Percentiles rank a stretch among this genome's conserved stretches.
Conservation (phyloP, 1,140 invertebrate genomes). For the Branchinecta lindahli region DNA sequence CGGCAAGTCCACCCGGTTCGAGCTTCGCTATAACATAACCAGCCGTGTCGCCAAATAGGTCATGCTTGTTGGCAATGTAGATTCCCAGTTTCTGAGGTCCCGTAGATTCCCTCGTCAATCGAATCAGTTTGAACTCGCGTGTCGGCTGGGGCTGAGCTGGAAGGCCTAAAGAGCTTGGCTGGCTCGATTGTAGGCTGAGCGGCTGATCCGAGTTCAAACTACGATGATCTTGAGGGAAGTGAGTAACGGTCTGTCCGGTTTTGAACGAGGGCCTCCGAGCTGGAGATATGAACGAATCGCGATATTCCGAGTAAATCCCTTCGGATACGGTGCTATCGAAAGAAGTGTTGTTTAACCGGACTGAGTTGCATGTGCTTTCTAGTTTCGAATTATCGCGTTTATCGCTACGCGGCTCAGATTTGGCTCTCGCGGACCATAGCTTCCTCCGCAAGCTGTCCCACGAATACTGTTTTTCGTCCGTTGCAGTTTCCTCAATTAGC, state of each 20-base stretch:
- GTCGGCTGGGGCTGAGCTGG: not conserved
- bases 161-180: not conserved
- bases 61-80: not conserved
- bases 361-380: no score
- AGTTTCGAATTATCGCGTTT: no score
- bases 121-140: not conserved
- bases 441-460: not conserved
- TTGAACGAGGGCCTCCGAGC: not conserved
- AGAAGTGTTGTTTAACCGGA: no score
- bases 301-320: not conserved
- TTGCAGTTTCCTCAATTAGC: not conserved
- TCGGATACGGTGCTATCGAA: not conserved
- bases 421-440: not conserved
- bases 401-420: not conserved
- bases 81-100: constrained; percentile 1
- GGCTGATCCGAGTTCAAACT: not conserved
- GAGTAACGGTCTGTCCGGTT: not conserved
- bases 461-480: not conserved
- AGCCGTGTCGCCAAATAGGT: not conserved
- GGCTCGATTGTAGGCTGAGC: not conserved
- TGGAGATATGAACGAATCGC: not conserved
- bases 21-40: not conserved
- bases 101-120: not conserved
- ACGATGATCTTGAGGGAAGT: not conserved
- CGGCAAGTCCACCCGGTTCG: not conserved